Evolutionary conservation across 2,888 invertebrate species (phyloP), one percentile per base, ranked within the genome.

Genomic region (Ophraella communa): DNA sequence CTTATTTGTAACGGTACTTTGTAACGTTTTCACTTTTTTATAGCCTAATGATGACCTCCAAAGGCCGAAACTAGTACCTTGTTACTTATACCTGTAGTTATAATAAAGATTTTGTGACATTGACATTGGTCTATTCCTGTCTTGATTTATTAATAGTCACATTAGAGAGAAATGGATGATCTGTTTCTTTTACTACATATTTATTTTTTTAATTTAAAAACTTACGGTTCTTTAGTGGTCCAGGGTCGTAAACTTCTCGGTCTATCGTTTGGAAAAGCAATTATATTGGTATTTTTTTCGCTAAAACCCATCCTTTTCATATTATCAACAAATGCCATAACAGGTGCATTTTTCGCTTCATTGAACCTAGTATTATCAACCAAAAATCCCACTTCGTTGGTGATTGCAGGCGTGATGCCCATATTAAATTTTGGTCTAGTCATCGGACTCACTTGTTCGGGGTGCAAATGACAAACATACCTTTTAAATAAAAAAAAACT

Each of bases 241-340:
- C 79, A 81, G 0, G 80, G 80, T 45, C 79, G 70, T 39, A 81
- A 59, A 3, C 72, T 72, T 39, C 67, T 67, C 0, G 77, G 76
- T 59, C 73, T 73, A 61, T 82, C 82, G 63, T 82, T 83, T 3
- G 82, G 82, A 70, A 82, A 82, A 10, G 82, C 82, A 17, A 82
- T 74, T 10, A 78, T 30, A n/a, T 71, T 70, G 17, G 63, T 60
- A 33, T 73, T 69, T 11, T 71, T 66, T 20, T 71, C 70, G 7
- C 71, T 53, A 14, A 73, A 66, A 7, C 49, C 56, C 24, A 70
- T 70, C 4, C 17, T 60, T 11, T 67, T 60, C 3, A 20, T 63
- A n/a, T 64, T 53, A 35, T 71, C 65, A 3, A 75, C 66, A 11
- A 79, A 71, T 0, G 79, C 76, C 20, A 70, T 66, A 35, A 62